These are phyloP conservation scores for Coleophora flavipennella DNA, from an alignment of 2,888 invertebrate species.

Conservation along the genomic window DNA sequence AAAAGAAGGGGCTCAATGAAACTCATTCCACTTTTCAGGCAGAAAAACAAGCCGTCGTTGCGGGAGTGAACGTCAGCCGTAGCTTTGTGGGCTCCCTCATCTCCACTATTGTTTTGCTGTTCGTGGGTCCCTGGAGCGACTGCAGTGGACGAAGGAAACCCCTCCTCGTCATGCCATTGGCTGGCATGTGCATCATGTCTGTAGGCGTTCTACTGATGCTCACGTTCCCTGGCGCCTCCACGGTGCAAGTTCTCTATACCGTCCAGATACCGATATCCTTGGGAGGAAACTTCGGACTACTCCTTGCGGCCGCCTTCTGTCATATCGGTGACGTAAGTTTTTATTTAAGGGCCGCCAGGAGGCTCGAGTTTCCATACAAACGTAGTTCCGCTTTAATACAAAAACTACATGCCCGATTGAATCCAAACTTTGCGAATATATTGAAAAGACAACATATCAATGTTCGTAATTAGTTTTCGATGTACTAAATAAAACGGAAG, in stretches of 20 bases:
- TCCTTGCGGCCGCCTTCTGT: slow-evolving; percentile 83
- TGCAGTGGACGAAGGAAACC: slow-evolving; percentile 72
- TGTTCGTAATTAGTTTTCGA: too few relatives aligned
- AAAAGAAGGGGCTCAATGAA: too few relatives aligned
- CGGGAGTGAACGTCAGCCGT: slow-evolving; percentile 77
- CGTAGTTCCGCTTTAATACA: too few relatives aligned
- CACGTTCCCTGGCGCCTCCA: slow-evolving; percentile 53
- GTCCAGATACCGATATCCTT: slow-evolving; percentile 77
- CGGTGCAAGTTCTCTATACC: slow-evolving; percentile 52
- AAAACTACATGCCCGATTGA: too few relatives aligned
- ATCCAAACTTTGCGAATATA: too few relatives aligned
- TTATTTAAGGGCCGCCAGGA: neutral
- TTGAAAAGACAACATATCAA: too few relatives aligned
- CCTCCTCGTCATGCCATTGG: slow-evolving; percentile 66
- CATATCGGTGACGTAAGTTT: slow-evolving; percentile 83
- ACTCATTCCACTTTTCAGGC: slow-evolving; percentile 35
- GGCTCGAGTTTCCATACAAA: too few relatives aligned
- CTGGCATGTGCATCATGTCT: slow-evolving; percentile 68
- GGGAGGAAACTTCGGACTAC: slow-evolving; percentile 78
- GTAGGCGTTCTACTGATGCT: slow-evolving; percentile 55
- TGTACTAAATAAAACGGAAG: too few relatives aligned
- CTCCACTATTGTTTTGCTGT: slow-evolving; percentile 73
- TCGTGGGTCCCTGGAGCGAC: slow-evolving; percentile 77
- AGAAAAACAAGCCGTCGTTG: slow-evolving; percentile 72
- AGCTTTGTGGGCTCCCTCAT: slow-evolving; percentile 67